Evolutionary conservation across 2,797 vertebrate genomes (phyloP).

Genomic region (Oreonectes daqikongensis): DNA sequence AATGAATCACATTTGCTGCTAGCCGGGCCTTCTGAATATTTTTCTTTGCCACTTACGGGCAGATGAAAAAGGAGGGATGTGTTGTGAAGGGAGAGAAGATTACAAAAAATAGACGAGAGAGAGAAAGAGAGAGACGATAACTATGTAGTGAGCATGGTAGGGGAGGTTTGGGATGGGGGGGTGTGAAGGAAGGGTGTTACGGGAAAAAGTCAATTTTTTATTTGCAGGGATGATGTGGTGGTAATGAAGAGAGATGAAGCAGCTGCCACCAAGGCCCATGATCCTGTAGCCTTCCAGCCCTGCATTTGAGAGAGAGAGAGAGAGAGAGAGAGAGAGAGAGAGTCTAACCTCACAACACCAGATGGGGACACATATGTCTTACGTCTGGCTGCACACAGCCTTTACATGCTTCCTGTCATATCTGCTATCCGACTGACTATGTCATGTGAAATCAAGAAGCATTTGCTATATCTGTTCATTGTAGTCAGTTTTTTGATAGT

Average conservation of each 20-base stretch:
- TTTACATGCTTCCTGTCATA: constrained; percentile 58
- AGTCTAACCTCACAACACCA: constrained; percentile 52
- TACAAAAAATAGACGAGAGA: constrained; percentile 43
- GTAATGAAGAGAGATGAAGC: constrained; percentile 62
- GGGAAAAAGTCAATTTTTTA: constrained; percentile 54
- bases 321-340: constrained; percentile 43
- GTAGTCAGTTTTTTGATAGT: constrained; percentile 7
- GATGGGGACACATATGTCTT: constrained; percentile 66
- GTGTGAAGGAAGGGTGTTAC: constrained; percentile 19
- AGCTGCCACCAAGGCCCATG: constrained; percentile 51
- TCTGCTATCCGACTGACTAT: constrained; percentile 26
- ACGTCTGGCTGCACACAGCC: constrained; percentile 53
- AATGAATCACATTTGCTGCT: constrained; percentile 50
- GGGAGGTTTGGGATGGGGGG: constrained; percentile 28
- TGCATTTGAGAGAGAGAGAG: background rate
- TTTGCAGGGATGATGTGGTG: constrained; percentile 56
- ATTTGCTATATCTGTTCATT: constrained; percentile 29
- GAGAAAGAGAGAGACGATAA: constrained; percentile 31
- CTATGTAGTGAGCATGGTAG: constrained; percentile 41
- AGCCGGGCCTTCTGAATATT: constrained; percentile 48
- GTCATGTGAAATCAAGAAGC: constrained; percentile 20
- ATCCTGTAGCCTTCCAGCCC: constrained; percentile 25
- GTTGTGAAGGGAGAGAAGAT: constrained; percentile 43
- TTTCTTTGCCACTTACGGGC: constrained; percentile 55
- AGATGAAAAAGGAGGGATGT: constrained; percentile 56